Conservation (phyloP, 2,113 vertebrate genomes). For the Laticauda laticaudata region DNA sequence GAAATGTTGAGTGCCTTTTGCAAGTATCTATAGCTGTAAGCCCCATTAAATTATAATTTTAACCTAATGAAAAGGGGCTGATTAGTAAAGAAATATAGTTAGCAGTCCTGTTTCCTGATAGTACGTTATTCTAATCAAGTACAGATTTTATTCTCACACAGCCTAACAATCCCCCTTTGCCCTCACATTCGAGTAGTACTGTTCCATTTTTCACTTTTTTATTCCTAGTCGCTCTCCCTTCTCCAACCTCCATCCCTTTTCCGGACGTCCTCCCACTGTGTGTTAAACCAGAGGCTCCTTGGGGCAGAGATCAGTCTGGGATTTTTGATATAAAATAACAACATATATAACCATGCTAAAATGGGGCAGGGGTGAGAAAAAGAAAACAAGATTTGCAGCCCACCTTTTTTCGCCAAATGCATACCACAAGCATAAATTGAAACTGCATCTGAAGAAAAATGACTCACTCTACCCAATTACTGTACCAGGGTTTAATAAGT, state of each 20-base stretch:
- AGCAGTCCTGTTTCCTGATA: neutral
- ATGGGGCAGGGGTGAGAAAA: neutral
- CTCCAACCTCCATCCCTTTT: neutral
- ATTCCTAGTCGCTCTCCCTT: neutral
- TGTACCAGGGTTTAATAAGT: neutral
- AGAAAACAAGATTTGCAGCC: neutral
- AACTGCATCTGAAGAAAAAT: neutral
- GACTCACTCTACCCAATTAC: constrained; percentile 13
- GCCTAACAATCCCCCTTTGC: neutral
- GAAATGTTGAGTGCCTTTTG: neutral
- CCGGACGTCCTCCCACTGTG: neutral
- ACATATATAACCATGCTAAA: neutral
- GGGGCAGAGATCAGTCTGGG: neutral
- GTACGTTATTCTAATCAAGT: neutral
- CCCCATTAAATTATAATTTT: neutral
- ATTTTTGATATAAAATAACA: neutral
- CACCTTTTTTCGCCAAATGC: neutral
- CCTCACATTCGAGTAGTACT: neutral
- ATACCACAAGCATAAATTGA: neutral
- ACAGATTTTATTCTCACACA: neutral
- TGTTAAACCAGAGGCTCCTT: neutral
- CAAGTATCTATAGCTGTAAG: neutral
- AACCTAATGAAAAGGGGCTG: neutral
- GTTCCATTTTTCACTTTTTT: neutral
- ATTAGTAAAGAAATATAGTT: neutral